Conservation (phyloP, 2,797 vertebrate genomes). For the Fistularia commersonii region DNA sequence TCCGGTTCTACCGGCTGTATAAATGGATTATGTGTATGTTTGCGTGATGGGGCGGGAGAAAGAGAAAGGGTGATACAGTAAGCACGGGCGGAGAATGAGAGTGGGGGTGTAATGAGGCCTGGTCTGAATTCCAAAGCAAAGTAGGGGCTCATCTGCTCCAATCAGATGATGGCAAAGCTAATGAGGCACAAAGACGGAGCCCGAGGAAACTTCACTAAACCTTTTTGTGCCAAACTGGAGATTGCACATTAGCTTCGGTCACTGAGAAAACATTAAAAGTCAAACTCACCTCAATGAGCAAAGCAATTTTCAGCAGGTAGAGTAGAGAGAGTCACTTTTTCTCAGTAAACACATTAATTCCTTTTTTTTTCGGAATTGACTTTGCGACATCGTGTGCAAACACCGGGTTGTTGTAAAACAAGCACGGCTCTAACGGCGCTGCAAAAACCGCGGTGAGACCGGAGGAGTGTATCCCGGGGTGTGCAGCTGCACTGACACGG, state of each 20-base stretch:
- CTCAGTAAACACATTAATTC: conserved; percentile 46
- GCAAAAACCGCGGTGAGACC: conserved; percentile 7
- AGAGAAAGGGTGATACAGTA: neutral
- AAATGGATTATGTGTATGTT: conserved; percentile 2
- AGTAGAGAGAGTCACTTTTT: conserved; percentile 33
- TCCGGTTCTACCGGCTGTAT: conserved; percentile 3
- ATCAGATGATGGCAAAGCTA: conserved; percentile 58
- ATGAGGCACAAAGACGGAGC: conserved; percentile 55
- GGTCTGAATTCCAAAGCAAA: conserved; percentile 56
- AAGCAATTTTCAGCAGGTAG: conserved; percentile 39
- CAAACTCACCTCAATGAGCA: conserved; percentile 46
- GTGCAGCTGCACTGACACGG: conserved; percentile 45
- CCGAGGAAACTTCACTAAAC: conserved; percentile 42
- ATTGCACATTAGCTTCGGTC: conserved; percentile 52
- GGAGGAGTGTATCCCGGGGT: conserved; percentile 11
- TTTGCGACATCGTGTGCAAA: conserved; percentile 39
- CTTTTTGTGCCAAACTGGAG: conserved; percentile 33
- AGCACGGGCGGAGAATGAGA: conserved; percentile 30
- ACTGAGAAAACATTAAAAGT: conserved; percentile 52
- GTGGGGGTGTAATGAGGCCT: conserved; percentile 58
- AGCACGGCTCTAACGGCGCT: conserved; percentile 23
- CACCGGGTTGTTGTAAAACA: conserved; percentile 14
- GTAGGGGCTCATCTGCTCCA: conserved; percentile 65
- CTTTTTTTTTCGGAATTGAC: conserved; percentile 31
- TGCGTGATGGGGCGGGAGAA: neutral